Percentiles rank a stretch among this genome's conserved stretches.
phyloP scores from a whole-genome alignment of 1,140 invertebrate species.

The Bombus sibiricus region DNA sequence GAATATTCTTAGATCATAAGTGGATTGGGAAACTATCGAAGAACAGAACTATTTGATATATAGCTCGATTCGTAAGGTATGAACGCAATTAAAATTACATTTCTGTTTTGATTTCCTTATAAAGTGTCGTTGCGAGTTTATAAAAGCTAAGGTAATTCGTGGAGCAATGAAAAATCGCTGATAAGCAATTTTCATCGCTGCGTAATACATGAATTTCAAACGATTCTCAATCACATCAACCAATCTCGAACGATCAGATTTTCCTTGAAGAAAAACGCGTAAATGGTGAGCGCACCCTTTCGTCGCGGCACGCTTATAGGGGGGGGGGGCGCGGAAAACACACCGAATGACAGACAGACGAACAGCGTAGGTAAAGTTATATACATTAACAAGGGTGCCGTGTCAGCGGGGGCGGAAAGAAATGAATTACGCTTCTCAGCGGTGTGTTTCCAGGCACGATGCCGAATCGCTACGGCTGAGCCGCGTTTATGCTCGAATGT shows the following conservation, averaged over 20 bases:
- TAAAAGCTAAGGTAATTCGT: background rate
- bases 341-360: constrained; percentile 35
- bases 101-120: background rate
- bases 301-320: background rate
- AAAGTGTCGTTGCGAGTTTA: background rate
- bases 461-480: constrained; percentile 17
- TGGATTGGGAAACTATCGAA: background rate
- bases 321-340: constrained; percentile 10
- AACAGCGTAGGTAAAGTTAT: constrained; percentile 13
- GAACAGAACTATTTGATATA: background rate
- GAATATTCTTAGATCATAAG: background rate
- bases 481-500: constrained; percentile 42
- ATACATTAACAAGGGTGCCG: constrained; percentile 51
- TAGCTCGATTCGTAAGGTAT: background rate
- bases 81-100: background rate
- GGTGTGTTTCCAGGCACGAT: constrained; percentile 9
- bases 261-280: too few species aligned
- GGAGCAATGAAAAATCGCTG: background rate
- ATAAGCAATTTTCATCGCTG: too few species aligned
- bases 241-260: too few species aligned
- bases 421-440: constrained; percentile 57
- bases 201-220: too few species aligned
- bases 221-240: too few species aligned
- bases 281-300: background rate
- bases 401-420: constrained; percentile 37